A percentile compares a stretch with the other conserved stretches of the same genome.
Conservation (phyloP, 2,888 invertebrate genomes). For the Abscondita cerata region DNA sequence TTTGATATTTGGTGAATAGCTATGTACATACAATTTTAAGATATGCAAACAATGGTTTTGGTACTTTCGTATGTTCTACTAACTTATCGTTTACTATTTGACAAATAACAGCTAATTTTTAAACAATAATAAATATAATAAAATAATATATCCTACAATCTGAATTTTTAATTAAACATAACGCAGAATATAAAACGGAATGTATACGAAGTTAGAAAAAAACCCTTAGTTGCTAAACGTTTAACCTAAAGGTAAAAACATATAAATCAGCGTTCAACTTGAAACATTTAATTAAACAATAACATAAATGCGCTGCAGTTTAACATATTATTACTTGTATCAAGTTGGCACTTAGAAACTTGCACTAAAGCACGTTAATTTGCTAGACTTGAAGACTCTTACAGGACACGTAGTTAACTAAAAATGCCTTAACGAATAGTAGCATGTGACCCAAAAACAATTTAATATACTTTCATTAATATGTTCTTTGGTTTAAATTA, state of each 20-base stretch:
- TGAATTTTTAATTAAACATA: conserved; percentile 12
- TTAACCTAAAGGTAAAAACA: conserved; percentile 27
- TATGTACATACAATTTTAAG: conserved; percentile 31
- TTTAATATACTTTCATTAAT: conserved; percentile 16
- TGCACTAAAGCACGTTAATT: conserved; percentile 18
- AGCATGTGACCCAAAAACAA: conserved; percentile 23
- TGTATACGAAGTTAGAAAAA: conserved; percentile 26
- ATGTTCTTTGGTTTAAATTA: conserved; percentile 36
- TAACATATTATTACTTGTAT: conserved; percentile 13
- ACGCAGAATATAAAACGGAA: conserved; percentile 19
- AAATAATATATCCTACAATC: background rate
- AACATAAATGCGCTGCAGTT: conserved; percentile 27
- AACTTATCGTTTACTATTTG: conserved; percentile 19
- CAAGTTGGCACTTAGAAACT: conserved; percentile 30
- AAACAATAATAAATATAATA: conserved; percentile 10
- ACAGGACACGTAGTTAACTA: conserved; percentile 16
- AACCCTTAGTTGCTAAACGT: conserved; percentile 24
- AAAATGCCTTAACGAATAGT: conserved; percentile 23
- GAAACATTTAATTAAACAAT: conserved; percentile 23
- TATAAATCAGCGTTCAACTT: conserved; percentile 25
- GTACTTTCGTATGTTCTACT: conserved; percentile 19
- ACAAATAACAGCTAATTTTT: conserved; percentile 26
- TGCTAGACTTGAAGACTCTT: conserved; percentile 12
- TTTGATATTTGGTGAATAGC: too few species aligned
- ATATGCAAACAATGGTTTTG: conserved; percentile 34